Evolutionary conservation across 2,888 invertebrate genomes (phyloP).

Genomic region (Monopis laevigella): DNA sequence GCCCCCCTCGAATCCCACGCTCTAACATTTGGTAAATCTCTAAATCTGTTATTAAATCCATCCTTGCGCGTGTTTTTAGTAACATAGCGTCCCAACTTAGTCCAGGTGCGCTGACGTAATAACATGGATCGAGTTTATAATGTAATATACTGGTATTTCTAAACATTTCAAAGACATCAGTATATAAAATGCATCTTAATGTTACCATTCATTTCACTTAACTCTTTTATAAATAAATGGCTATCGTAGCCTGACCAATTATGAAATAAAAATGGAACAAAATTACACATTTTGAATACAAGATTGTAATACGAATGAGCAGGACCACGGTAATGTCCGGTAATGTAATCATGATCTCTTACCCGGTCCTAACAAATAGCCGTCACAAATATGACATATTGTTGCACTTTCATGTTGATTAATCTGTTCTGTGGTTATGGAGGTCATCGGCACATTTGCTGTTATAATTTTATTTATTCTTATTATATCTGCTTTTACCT

Average conservation of each 20-base stretch:
- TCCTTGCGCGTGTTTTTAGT: constrained; percentile 11
- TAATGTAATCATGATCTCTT: constrained; percentile 18
- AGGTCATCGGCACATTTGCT: not conserved
- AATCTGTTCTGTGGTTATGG: not conserved
- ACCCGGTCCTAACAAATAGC: constrained; percentile 10
- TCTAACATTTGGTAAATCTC: not conserved
- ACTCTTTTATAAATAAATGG: constrained; percentile 17
- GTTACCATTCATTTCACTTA: constrained; percentile 4
- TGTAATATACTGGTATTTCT: constrained; percentile 11
- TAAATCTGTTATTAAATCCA: not conserved
- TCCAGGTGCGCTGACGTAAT: constrained; percentile 13
- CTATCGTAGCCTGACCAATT: constrained; percentile 22
- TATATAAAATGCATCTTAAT: constrained; percentile 12
- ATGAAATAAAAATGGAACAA: constrained; percentile 21
- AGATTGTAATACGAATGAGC: constrained; percentile 20
- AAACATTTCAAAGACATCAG: constrained; percentile 17
- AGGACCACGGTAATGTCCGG: constrained; percentile 17
- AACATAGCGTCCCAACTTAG: constrained; percentile 17
- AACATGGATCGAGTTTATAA: constrained; percentile 14
- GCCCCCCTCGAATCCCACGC: not conserved
- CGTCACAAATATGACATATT: constrained; percentile 11
- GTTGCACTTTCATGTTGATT: not conserved
- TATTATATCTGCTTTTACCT: constrained; percentile 2
- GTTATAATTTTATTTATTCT: not conserved
- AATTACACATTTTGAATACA: constrained; percentile 16